Evolutionary conservation across 1,140 invertebrate genomes (phyloP), one percentile per base, ranked within the genome.

Genomic region (Nymphalis io): DNA sequence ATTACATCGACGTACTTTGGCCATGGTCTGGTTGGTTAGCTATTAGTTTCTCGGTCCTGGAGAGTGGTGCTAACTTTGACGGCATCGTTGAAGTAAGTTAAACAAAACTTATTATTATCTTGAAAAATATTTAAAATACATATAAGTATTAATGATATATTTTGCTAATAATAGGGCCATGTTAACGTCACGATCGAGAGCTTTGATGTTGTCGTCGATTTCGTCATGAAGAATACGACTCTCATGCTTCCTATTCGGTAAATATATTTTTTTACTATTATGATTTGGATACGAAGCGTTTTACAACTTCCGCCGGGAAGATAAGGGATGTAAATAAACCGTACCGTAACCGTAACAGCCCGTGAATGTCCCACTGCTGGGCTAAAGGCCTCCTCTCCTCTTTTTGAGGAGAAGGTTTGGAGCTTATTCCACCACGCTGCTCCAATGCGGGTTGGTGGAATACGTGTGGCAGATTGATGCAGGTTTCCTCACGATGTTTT

Each of bases 21-120:
- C 98, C 98, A 0, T 99, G 98, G 98, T 98, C 97, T 8, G 98
- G 98, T 0, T 99, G 97, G 95, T 89, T 99, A 63, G 97, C 97
- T 12, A 94, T 99, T 18, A 94, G 93, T 78, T 93, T 97, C 69
- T 92, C 93, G 3, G 96, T 96, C 0, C 79, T 93, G 2, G 90
- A 94, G 73, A 90, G 90, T 51, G 96, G 95, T 10, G 93, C 93
- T 3, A 92, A 94, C 60, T 98, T 95, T 93, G 96, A 98, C 81
- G 93, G 93, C 1, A 73, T 90, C 20, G 66, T 91, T 18, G 89
- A 91, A 78, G 89, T 89, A 68, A 48, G 64, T 64, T 20, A 16
- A 60, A 48, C 10, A 5, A 8, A 33, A 33, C 6, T 33, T 33
- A 8, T 33, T 33, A 33, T 33, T 33, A 33, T 8, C 1, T 8